phyloP scores from a whole-genome alignment of 1,140 invertebrate genomes.

The Hypothenemus hampei region DNA sequence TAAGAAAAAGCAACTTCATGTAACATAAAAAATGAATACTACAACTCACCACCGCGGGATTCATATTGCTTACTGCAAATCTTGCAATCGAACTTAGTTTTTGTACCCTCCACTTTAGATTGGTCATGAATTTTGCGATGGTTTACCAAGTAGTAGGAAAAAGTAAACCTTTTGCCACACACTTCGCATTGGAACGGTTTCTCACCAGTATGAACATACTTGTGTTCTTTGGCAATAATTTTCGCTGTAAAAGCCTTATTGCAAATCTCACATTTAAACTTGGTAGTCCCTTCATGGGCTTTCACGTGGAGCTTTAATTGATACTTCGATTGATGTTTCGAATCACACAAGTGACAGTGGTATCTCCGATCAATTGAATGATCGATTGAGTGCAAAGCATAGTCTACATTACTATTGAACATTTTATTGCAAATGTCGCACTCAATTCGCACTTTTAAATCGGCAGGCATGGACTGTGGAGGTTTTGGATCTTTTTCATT shows the following conservation, averaged over 20 bases:
- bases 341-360: slow-evolving; percentile 46
- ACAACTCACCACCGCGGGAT: background rate
- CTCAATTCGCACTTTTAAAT: background rate
- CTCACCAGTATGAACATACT: background rate
- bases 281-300: background rate
- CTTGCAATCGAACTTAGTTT: slow-evolving; percentile 39
- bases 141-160: slow-evolving; percentile 39
- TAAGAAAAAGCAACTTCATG: no score
- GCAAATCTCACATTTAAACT: background rate
- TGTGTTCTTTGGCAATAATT: background rate
- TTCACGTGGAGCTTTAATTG: slow-evolving; percentile 37
- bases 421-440: slow-evolving; percentile 31
- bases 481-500: background rate
- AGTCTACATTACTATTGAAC: slow-evolving; percentile 35
- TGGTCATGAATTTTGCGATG: slow-evolving; percentile 41
- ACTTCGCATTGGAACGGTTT: background rate
- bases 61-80: slow-evolving; percentile 41
- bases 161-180: slow-evolving; percentile 27
- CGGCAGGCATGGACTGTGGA: background rate
- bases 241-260: background rate
- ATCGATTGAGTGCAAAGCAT: slow-evolving; percentile 37
- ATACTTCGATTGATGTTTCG: slow-evolving; percentile 45
- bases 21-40: no score
- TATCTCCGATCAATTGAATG: slow-evolving; percentile 41
- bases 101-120: slow-evolving; percentile 40